Percentiles rank a stretch among this genome's conserved stretches.
These are phyloP conservation scores for Dyspetes luteomarginatus DNA, from an alignment of 2,888 invertebrate species.

Conservation along the genomic window DNA sequence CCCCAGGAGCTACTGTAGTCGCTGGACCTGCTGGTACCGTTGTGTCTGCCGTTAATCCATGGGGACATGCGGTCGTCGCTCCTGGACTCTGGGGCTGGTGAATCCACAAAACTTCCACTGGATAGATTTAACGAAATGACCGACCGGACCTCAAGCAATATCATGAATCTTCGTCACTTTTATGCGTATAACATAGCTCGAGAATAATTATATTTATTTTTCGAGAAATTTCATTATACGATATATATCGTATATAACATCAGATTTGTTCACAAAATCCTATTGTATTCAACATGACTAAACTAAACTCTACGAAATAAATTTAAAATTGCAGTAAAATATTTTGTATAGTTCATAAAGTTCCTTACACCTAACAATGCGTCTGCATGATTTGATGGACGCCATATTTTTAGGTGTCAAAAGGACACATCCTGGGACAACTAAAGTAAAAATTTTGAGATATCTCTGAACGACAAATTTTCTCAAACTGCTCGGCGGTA, in stretches of 20 bases:
- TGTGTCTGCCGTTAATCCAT: slow-evolving; percentile 26
- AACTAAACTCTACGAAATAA: slow-evolving; percentile 17
- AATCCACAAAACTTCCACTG: neutral
- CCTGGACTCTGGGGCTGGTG: slow-evolving; percentile 50
- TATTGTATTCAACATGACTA: neutral
- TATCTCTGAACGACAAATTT: neutral
- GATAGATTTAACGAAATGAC: slow-evolving; percentile 4
- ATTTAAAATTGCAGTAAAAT: slow-evolving; percentile 16
- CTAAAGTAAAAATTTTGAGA: neutral
- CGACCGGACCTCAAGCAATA: slow-evolving; percentile 41
- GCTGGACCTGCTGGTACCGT: slow-evolving; percentile 54
- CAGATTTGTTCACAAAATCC: slow-evolving; percentile 25
- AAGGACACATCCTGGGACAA: no score
- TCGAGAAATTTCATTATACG: neutral
- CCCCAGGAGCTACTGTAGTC: slow-evolving; percentile 54
- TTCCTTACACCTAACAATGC: no score
- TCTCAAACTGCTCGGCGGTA: neutral
- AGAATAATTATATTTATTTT: neutral
- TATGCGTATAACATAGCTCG: slow-evolving; percentile 12
- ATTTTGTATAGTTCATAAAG: neutral
- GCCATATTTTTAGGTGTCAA: no score
- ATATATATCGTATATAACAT: slow-evolving; percentile 1
- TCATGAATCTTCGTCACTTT: neutral
- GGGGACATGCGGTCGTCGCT: slow-evolving; percentile 35
- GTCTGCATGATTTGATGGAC: no score